Evolutionary conservation across 2,888 invertebrate genomes (phyloP).

Genomic region (Hesperia comma): DNA sequence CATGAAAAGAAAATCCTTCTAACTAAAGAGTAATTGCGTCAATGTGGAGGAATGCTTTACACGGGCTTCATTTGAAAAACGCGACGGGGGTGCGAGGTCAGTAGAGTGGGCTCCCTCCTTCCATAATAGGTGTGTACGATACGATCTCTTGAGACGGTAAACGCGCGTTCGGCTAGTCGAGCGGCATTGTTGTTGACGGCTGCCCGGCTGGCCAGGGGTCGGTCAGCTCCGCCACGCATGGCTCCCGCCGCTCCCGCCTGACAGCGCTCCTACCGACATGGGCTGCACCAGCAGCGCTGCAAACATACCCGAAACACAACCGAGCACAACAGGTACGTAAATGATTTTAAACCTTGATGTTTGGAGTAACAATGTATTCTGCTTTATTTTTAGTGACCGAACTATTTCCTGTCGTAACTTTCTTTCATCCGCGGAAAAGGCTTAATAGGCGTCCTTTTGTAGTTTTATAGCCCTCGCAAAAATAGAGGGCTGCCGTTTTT

Average conservation of each 20-base stretch:
- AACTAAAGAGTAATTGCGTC: constrained; percentile 69
- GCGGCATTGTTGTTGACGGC: constrained; percentile 60
- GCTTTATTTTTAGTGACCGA: constrained; percentile 29
- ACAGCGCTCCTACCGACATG: constrained; percentile 60
- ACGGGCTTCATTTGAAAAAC: constrained; percentile 81
- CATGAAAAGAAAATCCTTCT: constrained; percentile 51
- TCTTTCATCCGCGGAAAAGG: constrained; percentile 18
- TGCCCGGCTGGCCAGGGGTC: constrained; percentile 48
- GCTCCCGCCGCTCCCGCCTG: constrained; percentile 41
- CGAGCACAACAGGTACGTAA: constrained; percentile 59
- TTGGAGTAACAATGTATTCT: constrained; percentile 17
- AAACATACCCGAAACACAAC: constrained; percentile 57
- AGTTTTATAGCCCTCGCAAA: constrained; percentile 15
- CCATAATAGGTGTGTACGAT: constrained; percentile 76
- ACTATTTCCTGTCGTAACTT: background rate
- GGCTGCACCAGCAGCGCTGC: constrained; percentile 79
- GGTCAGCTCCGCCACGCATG: constrained; percentile 41
- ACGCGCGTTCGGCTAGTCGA: constrained; percentile 57
- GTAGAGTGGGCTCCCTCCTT: constrained; percentile 77
- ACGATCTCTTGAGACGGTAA: constrained; percentile 61
- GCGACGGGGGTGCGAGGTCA: constrained; percentile 83
- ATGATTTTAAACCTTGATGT: constrained; percentile 3
- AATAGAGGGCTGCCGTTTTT: background rate
- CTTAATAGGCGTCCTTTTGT: constrained; percentile 18
- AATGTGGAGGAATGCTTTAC: constrained; percentile 58